A percentile compares a stretch with the other conserved stretches of the same genome.
Conservation (phyloP, 2,888 invertebrate genomes). For the Strigamia maritima region DNA sequence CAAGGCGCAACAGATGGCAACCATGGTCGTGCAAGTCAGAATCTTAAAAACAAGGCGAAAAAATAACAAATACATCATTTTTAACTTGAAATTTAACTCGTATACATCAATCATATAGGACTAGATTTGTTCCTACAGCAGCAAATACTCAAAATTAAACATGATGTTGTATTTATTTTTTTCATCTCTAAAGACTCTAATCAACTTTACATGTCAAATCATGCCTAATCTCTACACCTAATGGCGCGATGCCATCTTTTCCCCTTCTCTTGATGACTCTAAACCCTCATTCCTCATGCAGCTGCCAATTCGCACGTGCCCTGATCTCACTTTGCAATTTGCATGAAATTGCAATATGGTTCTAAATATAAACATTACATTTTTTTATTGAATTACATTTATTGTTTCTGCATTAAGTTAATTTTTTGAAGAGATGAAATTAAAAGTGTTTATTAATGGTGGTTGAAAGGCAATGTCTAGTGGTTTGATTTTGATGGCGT, state of each 20-base stretch:
- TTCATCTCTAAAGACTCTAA: neutral
- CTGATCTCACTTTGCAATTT: neutral
- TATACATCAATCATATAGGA: no score
- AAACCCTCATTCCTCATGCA: neutral
- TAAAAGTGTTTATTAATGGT: neutral
- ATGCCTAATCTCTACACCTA: neutral
- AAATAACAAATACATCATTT: neutral
- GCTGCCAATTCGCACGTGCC: neutral
- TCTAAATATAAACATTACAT: neutral
- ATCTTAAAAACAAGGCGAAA: neutral
- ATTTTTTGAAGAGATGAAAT: neutral
- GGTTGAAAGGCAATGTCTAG: neutral
- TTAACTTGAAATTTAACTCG: no score
- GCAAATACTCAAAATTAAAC: neutral
- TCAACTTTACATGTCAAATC: neutral
- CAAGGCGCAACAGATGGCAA: neutral
- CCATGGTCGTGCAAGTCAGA: neutral
- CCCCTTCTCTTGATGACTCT: neutral
- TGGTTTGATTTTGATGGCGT: neutral
- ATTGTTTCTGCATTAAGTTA: no score
- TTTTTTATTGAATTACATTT: no score
- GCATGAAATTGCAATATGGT: neutral
- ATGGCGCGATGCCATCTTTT: neutral
- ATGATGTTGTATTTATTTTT: neutral
- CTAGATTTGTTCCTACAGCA: no score